These are phyloP conservation scores for Corythaeola cristata DNA, from an alignment of 2,113 vertebrate genomes.

Conservation along the genomic window DNA sequence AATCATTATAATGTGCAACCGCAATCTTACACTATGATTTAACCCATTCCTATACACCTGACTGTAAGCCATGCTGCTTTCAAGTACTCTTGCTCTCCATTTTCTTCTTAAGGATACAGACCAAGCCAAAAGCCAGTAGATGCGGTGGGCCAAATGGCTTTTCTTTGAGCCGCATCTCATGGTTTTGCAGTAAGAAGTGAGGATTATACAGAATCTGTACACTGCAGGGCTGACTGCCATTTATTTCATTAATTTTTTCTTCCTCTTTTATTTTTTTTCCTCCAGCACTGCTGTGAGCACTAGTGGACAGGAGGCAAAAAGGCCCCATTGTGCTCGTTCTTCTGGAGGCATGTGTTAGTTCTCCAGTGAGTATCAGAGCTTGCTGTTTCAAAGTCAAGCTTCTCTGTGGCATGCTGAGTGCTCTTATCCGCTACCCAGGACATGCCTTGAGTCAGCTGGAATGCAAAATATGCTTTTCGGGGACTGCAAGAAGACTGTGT, in stretches of 20 bases:
- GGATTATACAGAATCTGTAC: background rate
- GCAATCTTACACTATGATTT: background rate
- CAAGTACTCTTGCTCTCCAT: background rate
- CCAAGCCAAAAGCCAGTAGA: background rate
- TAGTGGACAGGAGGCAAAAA: background rate
- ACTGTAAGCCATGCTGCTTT: background rate
- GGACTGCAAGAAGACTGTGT: background rate
- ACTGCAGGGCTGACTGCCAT: background rate
- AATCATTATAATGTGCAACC: background rate
- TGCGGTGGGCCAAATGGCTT: background rate
- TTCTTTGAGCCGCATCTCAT: background rate
- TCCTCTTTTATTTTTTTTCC: background rate
- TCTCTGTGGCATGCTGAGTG: background rate
- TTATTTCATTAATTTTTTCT: background rate
- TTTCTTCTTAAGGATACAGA: background rate
- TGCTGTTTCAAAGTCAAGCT: background rate
- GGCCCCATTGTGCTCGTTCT: background rate
- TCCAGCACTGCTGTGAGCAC: background rate
- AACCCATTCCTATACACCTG: background rate
- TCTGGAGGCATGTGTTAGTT: background rate
- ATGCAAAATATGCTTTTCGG: constrained; percentile 30
- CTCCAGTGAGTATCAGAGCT: background rate
- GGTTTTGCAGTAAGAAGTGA: background rate
- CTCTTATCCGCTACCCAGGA: background rate
- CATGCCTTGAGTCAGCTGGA: constrained; percentile 14